A percentile compares a stretch with the other conserved stretches of the same genome.
phyloP scores from a whole-genome alignment of 2,888 invertebrate genomes.

The Hanleya hanleyi region DNA sequence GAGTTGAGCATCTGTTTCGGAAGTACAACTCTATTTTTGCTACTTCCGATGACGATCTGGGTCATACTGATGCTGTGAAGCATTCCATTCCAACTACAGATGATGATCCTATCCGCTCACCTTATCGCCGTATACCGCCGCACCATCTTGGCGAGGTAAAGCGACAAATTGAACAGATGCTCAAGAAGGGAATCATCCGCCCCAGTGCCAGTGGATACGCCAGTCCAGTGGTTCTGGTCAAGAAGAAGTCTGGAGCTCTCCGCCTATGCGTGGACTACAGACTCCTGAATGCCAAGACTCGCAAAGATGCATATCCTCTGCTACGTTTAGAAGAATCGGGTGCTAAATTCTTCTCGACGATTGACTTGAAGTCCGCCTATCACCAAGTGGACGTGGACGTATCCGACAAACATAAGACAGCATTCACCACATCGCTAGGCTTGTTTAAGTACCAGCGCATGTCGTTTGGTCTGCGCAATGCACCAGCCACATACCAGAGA shows the following conservation, averaged over 20 bases:
- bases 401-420: too few relatives aligned
- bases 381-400: too few relatives aligned
- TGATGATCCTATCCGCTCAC: not conserved
- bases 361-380: too few relatives aligned
- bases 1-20: not conserved
- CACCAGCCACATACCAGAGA: too few relatives aligned
- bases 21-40: not conserved
- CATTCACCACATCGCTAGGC: too few relatives aligned
- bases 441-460: too few relatives aligned
- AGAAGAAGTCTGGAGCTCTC: slow-evolving; percentile 15
- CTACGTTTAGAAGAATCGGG: slow-evolving; percentile 20
- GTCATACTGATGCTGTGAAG: not conserved
- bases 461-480: too few relatives aligned
- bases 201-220: slow-evolving; percentile 15
- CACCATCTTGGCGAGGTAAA: slow-evolving; percentile 1
- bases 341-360: too few relatives aligned
- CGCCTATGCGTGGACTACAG: slow-evolving; percentile 22
- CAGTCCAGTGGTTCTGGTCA: slow-evolving; percentile 19
- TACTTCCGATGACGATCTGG: not conserved
- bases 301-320: slow-evolving; percentile 4
- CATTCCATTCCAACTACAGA: slow-evolving; percentile 10
- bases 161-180: not conserved
- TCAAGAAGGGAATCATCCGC: slow-evolving; percentile 18
- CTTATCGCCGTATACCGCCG: slow-evolving; percentile 7
- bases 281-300: slow-evolving; percentile 12